phyloP scores from a whole-genome alignment of 1,140 invertebrate species.

The Pseudomyrmex dendroicus region DNA sequence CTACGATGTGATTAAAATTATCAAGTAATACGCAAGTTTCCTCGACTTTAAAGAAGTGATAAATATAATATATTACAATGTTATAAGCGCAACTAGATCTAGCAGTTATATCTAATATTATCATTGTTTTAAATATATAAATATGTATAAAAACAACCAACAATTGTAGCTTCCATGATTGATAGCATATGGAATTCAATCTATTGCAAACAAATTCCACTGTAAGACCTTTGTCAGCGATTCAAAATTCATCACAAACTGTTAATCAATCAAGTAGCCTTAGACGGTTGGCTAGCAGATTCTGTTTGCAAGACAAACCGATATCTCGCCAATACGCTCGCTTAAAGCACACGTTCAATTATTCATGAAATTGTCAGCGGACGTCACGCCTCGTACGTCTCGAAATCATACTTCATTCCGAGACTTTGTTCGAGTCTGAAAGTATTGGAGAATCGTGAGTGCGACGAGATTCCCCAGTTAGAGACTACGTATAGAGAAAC shows the following conservation, averaged over 20 bases:
- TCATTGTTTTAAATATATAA: too few species aligned
- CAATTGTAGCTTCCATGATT: background rate
- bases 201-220: constrained; percentile 18
- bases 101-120: too few species aligned
- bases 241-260: constrained; percentile 59
- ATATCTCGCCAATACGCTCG: constrained; percentile 52
- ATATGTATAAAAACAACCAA: background rate
- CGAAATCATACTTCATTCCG: constrained; percentile 38
- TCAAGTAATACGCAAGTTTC: too few species aligned
- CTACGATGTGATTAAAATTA: too few species aligned
- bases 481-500: too few species aligned
- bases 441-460: too few species aligned
- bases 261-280: constrained; percentile 57
- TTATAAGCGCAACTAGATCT: too few species aligned
- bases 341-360: constrained; percentile 59
- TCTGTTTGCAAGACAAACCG: constrained; percentile 50
- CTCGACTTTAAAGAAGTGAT: too few species aligned
- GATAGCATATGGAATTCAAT: background rate
- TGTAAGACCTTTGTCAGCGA: background rate
- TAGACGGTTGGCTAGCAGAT: constrained; percentile 45
- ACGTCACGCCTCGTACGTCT: constrained; percentile 42
- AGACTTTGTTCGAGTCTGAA: background rate
- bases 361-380: constrained; percentile 60
- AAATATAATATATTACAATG: too few species aligned
- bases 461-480: too few species aligned